Percentiles rank a stretch among this genome's conserved stretches.
phyloP scores from a whole-genome alignment of 30 jellyfish, hydroid and myxozoan genomes.

The Pseudorhiza aurosa region DNA sequence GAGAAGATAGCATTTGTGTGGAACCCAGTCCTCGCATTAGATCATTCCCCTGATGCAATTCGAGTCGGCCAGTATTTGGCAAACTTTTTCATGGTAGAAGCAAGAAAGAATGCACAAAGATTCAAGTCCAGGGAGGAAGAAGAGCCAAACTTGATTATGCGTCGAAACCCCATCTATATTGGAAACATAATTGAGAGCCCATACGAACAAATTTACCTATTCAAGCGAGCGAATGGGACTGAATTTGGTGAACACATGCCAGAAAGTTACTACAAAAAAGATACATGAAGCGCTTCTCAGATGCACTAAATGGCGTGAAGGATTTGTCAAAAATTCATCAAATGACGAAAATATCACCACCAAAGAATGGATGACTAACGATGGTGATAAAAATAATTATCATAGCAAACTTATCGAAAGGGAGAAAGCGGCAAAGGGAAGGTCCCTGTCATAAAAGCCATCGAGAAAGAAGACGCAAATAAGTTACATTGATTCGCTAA shows the following conservation, averaged over 20 bases:
- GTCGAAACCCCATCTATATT: constrained; percentile 60
- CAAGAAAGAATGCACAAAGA: constrained; percentile 75
- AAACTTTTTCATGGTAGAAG: constrained; percentile 73
- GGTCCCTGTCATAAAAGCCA: too few species aligned
- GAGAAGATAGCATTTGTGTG: constrained; percentile 76
- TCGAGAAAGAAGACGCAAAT: too few species aligned
- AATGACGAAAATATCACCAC: too few species aligned
- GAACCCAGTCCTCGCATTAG: constrained; percentile 78
- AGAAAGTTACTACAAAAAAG: neutral
- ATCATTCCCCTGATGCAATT: constrained; percentile 77
- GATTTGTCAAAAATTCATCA: too few species aligned
- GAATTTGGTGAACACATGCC: constrained; percentile 44
- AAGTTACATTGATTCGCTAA: too few species aligned
- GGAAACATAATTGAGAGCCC: constrained; percentile 91
- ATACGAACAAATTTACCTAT: constrained; percentile 79
- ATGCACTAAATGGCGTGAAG: too few species aligned
- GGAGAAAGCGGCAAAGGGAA: too few species aligned
- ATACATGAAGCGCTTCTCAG: too few species aligned
- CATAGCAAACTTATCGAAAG: too few species aligned
- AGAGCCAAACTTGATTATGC: constrained; percentile 42
- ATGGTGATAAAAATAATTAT: too few species aligned
- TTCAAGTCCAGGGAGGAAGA: constrained; percentile 79
- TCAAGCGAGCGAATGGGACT: constrained; percentile 57
- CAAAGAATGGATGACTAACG: too few species aligned
- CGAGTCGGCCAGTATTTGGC: constrained; percentile 82